phyloP scores from a whole-genome alignment of 2,113 vertebrate species.

The Pedionomus torquatus region DNA sequence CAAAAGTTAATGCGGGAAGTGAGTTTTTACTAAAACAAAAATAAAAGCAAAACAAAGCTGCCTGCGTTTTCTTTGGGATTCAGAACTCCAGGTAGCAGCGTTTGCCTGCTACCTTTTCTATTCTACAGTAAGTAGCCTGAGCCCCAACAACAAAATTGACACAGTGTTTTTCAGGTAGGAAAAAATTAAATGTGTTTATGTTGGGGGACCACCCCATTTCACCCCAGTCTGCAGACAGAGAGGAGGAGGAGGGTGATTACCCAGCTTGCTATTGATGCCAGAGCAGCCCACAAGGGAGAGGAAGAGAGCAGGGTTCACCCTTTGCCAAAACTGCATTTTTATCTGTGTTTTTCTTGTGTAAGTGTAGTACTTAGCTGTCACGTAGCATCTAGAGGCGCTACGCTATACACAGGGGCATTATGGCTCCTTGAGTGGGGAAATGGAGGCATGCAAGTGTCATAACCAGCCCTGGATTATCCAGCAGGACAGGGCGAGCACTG shows the following conservation, averaged over 20 bases:
- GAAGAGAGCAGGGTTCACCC: not conserved
- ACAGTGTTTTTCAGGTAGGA: not conserved
- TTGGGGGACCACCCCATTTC: not conserved
- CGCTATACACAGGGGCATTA: not conserved
- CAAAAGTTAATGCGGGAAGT: conserved; percentile 39
- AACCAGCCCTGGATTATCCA: not conserved
- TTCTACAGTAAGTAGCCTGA: not conserved
- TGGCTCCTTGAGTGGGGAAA: not conserved
- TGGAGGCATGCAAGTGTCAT: not conserved
- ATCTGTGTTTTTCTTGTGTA: not conserved
- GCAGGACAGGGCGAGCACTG: not conserved
- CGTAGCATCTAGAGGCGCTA: not conserved
- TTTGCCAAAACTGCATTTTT: not conserved
- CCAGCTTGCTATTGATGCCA: not conserved
- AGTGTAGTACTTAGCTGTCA: not conserved
- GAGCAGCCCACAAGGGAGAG: not conserved
- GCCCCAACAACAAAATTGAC: not conserved
- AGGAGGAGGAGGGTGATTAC: not conserved
- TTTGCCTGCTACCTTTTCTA: not conserved
- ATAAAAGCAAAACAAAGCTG: conserved; percentile 19
- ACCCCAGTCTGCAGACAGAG: not conserved
- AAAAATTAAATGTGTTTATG: not conserved
- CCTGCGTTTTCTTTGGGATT: conserved; percentile 24
- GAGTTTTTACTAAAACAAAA: conserved; percentile 29
- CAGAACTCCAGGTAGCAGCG: conserved; percentile 2